These are phyloP conservation scores for Atta colombica DNA, from an alignment of 1,140 invertebrate species.

Conservation along the genomic window DNA sequence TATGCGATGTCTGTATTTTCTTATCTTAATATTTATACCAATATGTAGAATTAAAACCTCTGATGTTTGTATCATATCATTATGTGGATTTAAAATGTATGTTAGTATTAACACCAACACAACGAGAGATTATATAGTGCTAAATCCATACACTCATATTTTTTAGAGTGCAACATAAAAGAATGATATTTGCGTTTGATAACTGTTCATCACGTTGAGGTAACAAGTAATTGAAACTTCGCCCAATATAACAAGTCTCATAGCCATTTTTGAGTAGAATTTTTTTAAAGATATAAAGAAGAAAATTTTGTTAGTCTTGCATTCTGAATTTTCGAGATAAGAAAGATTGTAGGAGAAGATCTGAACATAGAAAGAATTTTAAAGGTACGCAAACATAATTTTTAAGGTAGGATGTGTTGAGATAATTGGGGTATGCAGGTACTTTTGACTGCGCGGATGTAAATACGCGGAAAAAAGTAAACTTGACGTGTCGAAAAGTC, in stretches of 20 bases:
- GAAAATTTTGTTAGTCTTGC: not conserved
- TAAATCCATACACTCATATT: too few relatives aligned
- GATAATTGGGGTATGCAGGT: conserved; percentile 36
- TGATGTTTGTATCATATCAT: too few relatives aligned
- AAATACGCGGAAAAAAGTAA: conserved; percentile 32
- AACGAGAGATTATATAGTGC: too few relatives aligned
- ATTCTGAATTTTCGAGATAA: not conserved
- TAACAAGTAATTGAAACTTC: not conserved
- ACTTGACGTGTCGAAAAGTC: conserved; percentile 44
- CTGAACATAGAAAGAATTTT: not conserved
- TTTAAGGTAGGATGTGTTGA: not conserved
- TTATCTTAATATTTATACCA: too few relatives aligned
- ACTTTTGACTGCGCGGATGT: not conserved
- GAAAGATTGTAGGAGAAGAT: not conserved
- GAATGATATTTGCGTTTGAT: not conserved
- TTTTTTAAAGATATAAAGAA: not conserved
- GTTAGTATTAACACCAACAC: too few relatives aligned
- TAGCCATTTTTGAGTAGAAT: not conserved
- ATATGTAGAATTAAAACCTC: too few relatives aligned
- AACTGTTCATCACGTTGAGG: not conserved
- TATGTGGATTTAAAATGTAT: too few relatives aligned
- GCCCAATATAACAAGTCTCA: not conserved
- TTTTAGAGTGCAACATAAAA: too few relatives aligned
- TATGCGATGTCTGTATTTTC: too few relatives aligned
- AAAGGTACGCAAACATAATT: not conserved